Conservation (phyloP, 2,113 vertebrate species). For the Rhagologus leucostigma region DNA sequence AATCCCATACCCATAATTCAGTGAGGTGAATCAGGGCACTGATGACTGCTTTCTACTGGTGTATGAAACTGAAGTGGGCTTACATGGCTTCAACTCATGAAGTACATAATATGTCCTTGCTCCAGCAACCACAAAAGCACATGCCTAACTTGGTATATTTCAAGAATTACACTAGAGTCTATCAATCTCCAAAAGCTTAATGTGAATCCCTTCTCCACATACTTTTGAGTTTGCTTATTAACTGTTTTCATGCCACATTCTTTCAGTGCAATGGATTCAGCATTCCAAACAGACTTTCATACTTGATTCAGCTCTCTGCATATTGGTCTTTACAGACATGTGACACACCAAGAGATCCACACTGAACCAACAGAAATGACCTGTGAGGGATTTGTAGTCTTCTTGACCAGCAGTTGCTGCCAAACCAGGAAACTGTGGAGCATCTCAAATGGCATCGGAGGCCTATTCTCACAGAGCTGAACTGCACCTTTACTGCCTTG, state of each 20-base stretch:
- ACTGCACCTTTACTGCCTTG: neutral
- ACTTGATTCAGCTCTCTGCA: neutral
- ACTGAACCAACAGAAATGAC: neutral
- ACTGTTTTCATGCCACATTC: neutral
- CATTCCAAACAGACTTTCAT: neutral
- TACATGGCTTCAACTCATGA: neutral
- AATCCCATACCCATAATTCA: neutral
- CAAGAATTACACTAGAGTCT: neutral
- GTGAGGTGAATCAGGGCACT: neutral
- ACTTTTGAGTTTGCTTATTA: neutral
- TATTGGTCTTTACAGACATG: neutral
- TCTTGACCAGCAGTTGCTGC: neutral
- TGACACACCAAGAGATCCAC: neutral
- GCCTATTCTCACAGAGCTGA: neutral
- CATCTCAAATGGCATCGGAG: neutral
- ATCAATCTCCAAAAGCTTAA: neutral
- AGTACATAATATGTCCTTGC: neutral
- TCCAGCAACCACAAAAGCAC: neutral
- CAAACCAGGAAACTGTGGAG: neutral
- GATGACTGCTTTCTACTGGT: neutral
- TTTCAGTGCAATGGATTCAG: neutral
- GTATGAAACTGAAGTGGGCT: neutral
- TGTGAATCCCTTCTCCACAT: neutral
- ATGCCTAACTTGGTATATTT: neutral
- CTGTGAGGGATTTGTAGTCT: neutral